phyloP scores from a whole-genome alignment of 2,888 invertebrate species.

The Drosophila quinaria region DNA sequence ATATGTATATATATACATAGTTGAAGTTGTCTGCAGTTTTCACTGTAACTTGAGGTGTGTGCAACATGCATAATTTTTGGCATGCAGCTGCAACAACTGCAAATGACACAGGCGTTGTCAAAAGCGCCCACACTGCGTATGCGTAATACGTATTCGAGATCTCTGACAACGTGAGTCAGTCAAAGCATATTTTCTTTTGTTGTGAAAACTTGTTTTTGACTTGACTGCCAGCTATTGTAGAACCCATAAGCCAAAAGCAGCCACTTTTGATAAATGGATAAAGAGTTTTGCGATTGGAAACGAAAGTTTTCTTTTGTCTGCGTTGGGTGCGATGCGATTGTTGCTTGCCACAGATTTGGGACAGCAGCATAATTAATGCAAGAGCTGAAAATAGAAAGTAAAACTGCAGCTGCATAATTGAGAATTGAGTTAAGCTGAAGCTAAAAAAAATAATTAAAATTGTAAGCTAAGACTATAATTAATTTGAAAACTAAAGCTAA shows the following conservation, averaged over 20 bases:
- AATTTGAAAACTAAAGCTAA: too few relatives aligned
- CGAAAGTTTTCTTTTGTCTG: slow-evolving; percentile 72
- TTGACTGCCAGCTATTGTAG: slow-evolving; percentile 41
- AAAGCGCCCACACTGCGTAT: slow-evolving; percentile 68
- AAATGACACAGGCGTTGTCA: slow-evolving; percentile 48
- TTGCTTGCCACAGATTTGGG: slow-evolving; percentile 53
- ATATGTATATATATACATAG: background rate
- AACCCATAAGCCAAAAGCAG: slow-evolving; percentile 42
- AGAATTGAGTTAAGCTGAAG: slow-evolving; percentile 53
- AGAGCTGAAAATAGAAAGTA: slow-evolving; percentile 69
- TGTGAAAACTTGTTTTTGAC: slow-evolving; percentile 62
- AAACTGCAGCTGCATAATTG: slow-evolving; percentile 68
- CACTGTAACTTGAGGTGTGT: slow-evolving; percentile 43
- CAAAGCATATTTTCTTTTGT: slow-evolving; percentile 21
- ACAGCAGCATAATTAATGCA: slow-evolving; percentile 55
- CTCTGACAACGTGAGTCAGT: slow-evolving; percentile 22
- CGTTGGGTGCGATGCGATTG: slow-evolving; percentile 10
- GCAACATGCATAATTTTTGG: slow-evolving; percentile 70
- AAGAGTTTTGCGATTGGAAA: slow-evolving; percentile 71
- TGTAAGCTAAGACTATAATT: background rate
- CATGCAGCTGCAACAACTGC: slow-evolving; percentile 51
- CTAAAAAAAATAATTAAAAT: slow-evolving; percentile 4
- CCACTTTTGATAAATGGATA: slow-evolving; percentile 36
- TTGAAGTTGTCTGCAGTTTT: slow-evolving; percentile 48
- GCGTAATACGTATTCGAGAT: slow-evolving; percentile 59